These are phyloP conservation scores for Muntiacus muntjak DNA, from an alignment of 2,113 vertebrate genomes.

Conservation along the genomic window DNA sequence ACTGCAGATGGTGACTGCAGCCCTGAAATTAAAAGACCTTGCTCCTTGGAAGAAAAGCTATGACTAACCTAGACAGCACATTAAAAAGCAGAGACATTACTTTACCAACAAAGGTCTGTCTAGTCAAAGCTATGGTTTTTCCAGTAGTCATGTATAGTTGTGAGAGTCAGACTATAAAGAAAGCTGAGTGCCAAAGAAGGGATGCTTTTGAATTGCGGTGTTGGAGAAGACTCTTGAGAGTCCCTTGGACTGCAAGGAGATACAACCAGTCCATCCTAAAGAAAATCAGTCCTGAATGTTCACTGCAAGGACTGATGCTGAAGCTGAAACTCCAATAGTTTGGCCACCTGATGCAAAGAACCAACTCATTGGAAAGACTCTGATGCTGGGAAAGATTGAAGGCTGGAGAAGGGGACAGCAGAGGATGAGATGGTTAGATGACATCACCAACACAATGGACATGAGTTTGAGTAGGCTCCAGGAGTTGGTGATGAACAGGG, in stretches of 20 bases:
- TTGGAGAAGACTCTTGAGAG: neutral
- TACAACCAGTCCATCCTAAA: neutral
- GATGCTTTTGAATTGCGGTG: neutral
- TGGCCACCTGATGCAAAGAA: neutral
- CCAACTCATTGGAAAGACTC: neutral
- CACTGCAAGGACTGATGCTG: neutral
- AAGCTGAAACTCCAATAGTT: neutral
- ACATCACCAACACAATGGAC: neutral
- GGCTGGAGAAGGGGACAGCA: neutral
- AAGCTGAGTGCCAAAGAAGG: rapidly evolving
- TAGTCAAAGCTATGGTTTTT: neutral
- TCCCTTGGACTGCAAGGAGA: neutral
- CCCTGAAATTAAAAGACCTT: neutral
- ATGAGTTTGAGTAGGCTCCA: neutral
- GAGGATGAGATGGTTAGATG: neutral
- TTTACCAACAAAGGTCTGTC: neutral
- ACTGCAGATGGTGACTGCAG: neutral
- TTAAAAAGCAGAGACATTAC: neutral
- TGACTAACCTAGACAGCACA: neutral
- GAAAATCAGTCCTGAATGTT: neutral
- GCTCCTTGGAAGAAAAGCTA: neutral
- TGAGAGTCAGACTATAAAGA: neutral
- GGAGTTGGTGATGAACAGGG: neutral
- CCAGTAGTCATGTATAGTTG: neutral
- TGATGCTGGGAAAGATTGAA: neutral